phyloP scores from a whole-genome alignment of 2,888 invertebrate genomes.

The Catocala fraxini region DNA sequence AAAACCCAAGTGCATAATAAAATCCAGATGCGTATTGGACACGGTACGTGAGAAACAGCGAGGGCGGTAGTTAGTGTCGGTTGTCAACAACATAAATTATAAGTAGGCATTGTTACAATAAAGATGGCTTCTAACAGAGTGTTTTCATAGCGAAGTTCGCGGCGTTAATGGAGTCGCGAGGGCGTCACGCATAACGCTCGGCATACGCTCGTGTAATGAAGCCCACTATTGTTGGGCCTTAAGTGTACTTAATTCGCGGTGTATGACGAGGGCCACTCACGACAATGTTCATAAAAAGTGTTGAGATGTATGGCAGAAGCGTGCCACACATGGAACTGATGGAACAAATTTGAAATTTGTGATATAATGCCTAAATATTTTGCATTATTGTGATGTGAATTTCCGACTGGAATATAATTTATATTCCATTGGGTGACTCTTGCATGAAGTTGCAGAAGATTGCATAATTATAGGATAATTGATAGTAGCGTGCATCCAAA shows the following conservation, averaged over 20 bases:
- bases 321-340: slow-evolving; percentile 38
- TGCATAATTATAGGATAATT: no score
- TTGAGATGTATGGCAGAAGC: slow-evolving; percentile 52
- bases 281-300: slow-evolving; percentile 66
- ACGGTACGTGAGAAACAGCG: slow-evolving; percentile 64
- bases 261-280: slow-evolving; percentile 65
- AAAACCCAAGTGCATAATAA: slow-evolving; percentile 64
- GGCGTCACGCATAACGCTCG: slow-evolving; percentile 82
- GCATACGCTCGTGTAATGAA: slow-evolving; percentile 84
- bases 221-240: slow-evolving; percentile 78
- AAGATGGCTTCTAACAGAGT: slow-evolving; percentile 76
- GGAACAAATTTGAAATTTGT: slow-evolving; percentile 49
- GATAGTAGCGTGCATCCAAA: no score
- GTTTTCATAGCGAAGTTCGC: slow-evolving; percentile 80
- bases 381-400: neutral
- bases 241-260: slow-evolving; percentile 80
- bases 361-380: slow-evolving; percentile 25
- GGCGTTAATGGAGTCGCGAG: slow-evolving; percentile 76
- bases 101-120: slow-evolving; percentile 80
- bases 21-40: slow-evolving; percentile 71
- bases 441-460: no score
- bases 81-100: slow-evolving; percentile 83
- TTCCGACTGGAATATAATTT: neutral
- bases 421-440: no score
- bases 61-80: slow-evolving; percentile 73